A percentile compares a stretch with the other conserved stretches of the same genome.
phyloP scores from a whole-genome alignment of 2,888 invertebrate species.

The Eutolmus rufibarbis region DNA sequence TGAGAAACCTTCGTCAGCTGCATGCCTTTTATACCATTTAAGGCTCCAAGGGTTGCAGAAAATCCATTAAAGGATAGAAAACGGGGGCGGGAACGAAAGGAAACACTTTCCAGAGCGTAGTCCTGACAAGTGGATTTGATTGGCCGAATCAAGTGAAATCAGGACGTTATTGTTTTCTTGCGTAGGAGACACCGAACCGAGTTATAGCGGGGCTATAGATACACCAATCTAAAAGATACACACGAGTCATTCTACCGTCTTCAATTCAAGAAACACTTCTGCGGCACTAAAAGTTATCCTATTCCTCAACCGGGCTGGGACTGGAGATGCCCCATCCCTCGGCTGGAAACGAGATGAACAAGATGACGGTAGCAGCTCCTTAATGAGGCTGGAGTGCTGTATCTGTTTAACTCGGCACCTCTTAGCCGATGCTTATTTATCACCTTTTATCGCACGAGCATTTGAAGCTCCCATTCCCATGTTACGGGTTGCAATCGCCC shows the following conservation, averaged over 20 bases:
- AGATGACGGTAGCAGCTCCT: conserved; percentile 40
- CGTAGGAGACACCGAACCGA: conserved; percentile 29
- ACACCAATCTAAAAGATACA: conserved; percentile 26
- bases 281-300: conserved; percentile 35
- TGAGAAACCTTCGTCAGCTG: neutral
- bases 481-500: neutral
- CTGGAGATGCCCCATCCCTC: neutral
- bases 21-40: conserved; percentile 26
- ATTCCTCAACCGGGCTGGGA: neutral
- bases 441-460: conserved; percentile 43
- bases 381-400: conserved; percentile 43
- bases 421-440: conserved; percentile 45
- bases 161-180: conserved; percentile 54
- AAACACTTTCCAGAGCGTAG: conserved; percentile 3
- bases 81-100: neutral
- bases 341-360: neutral
- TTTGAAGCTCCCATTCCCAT: neutral
- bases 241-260: conserved; percentile 23
- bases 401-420: conserved; percentile 44
- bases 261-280: conserved; percentile 8
- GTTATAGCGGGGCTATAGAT: conserved; percentile 16
- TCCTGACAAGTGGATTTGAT: conserved; percentile 54
- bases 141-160: conserved; percentile 63
- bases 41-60: neutral
- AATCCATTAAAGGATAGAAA: conserved; percentile 24